Base-by-base conservation (phyloP, 2,888 invertebrate species). In the Girardia tigrina region DNA sequence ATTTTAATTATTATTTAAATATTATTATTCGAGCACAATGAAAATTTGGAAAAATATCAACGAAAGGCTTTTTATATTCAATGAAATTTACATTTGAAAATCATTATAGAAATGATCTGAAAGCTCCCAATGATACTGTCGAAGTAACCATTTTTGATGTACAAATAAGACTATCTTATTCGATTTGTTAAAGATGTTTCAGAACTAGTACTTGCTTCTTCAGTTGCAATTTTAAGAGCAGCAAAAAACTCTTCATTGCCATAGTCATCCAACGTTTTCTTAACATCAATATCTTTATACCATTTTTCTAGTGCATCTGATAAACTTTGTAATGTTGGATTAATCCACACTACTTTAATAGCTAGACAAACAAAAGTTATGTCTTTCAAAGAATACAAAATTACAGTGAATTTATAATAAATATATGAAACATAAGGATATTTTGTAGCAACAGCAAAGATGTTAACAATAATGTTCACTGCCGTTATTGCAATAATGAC, bases 231-330 rank as follows among this genome's bases (percentile, higher is more conserved):
- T 56, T 56, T 56, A n/a, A 56, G 56, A 12, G 56, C 56, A 56
- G 56, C 4, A 16, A 56, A 56, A 56, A 56, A 56, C n/a, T 56
- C 56, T 20, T 56, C 56, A 56, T 56, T 56, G 23, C 56, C 56
- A 16, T 56, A 56, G 23, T 56, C 56, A 56, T 56, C 56, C 56
- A 56, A 56, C 6, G 56, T 56, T 56, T 56, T 56, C n/a, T 56
- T 56, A n/a, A 56, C n/a, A 56, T 56, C 56, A 56, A 56, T 56
- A 56, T 56, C 56, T 56, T 56, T n/a, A 56, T 56, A 56, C 56
- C 56, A 56, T 56, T 23, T 56, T 56, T 56, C 56, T 2, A 56
- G 56, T 20, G 56, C 56, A 12, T 4, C 23, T n/a, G 56, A 20
- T 56, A 56, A n/a, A 56, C 56, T 56, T 56, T 16, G n/a, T n/a